Evolutionary conservation across 2,888 invertebrate species (phyloP), one percentile per base, ranked within the genome.

Genomic region (Macropis europaea): DNA sequence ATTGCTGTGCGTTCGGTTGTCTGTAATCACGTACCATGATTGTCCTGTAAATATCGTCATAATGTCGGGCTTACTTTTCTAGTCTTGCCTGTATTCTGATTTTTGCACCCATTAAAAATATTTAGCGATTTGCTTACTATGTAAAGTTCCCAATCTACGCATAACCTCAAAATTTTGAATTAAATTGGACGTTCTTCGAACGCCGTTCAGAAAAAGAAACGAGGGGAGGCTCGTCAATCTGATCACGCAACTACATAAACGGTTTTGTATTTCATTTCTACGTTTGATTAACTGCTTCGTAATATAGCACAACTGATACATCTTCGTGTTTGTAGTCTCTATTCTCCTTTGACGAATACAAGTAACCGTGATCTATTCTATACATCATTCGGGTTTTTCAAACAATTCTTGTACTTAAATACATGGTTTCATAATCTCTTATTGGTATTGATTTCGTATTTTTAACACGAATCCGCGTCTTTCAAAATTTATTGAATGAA

Each of bases 11-110:
- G 66, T 79, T 70, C 36, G 63, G 38, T 75, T 68, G 52, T 61
- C 59, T 60, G 63, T 76, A 73, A 76, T 79, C 76, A 62, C 63
- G 62, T 68, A 73, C 64, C 56, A 62, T 66, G 71, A 71, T 24
- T 54, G 53, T 69, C 63, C 54, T 62, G 66, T 57, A 67, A 74
- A 59, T 48, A 42, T 40, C 56, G 63, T 73, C 76, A 56, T 45
- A 47, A 76, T 78, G 76, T 78, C 73, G 71, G 53, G 57, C 52
- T 68, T 60, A 64, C 63, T 79, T 76, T 69, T 48, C 59, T 52
- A 64, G 56, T 62, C n/a, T n/a, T 56, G 63, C 59, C 53, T 50
- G 52, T 28, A 60, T 73, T 69, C 50, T 50, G 67, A 78, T 64
- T 60, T 59, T 43, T 62, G 42, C 22, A 30, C 36, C 26, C 53